Evolutionary conservation across 2,797 vertebrate genomes (phyloP).

Genomic region (Pipistrellus nathusii): DNA sequence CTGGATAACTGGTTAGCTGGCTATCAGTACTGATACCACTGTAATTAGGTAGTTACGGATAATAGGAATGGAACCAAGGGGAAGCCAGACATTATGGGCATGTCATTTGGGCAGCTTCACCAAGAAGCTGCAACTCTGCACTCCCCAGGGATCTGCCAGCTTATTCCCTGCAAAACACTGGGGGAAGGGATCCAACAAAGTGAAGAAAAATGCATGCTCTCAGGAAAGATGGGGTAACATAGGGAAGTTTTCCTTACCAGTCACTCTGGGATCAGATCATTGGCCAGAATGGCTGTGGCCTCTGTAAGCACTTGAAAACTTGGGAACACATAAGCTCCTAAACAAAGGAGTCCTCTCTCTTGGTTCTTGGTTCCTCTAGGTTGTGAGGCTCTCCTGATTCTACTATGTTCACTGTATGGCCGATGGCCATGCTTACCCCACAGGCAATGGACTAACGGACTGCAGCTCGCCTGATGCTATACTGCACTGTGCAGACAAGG

Average conservation of each 20-base stretch:
- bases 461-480: background rate
- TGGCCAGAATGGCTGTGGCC: background rate
- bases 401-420: background rate
- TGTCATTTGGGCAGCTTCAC: background rate
- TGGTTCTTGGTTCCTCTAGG: background rate
- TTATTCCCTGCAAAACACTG: background rate
- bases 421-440: too few relatives aligned
- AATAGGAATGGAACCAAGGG: background rate
- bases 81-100: background rate
- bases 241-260: background rate
- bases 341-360: background rate
- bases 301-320: background rate
- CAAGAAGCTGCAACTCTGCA: background rate
- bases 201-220: background rate
- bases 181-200: background rate
- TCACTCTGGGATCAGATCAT: background rate
- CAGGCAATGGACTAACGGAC: too few relatives aligned
- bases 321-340: background rate
- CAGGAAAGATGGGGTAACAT: background rate
- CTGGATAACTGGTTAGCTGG: background rate
- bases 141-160: background rate
- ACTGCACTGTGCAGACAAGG: background rate
- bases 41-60: background rate
- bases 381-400: background rate
- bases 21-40: background rate